Conservation (phyloP, 2,888 invertebrate species). For the Pristionchus japonicus region DNA sequence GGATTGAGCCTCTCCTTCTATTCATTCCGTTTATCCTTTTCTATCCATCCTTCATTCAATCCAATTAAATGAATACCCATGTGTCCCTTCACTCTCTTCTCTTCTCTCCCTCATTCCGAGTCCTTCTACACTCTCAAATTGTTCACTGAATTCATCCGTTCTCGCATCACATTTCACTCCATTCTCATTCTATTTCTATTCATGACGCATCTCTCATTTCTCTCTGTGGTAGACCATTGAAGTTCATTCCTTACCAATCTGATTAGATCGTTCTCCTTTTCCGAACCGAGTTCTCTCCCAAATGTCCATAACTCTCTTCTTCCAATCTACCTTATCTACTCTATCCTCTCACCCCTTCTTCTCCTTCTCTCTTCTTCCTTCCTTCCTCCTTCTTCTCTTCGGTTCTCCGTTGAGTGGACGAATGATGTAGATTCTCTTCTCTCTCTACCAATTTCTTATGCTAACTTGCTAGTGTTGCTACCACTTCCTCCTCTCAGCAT, state of each 20-base stretch:
- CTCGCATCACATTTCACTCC: background rate
- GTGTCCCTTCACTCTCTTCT: background rate
- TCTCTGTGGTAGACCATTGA: background rate
- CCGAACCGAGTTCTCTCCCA: background rate
- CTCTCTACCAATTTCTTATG: background rate
- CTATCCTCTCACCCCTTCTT: conserved; percentile 41
- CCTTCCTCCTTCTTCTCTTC: conserved; percentile 33
- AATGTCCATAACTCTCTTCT: background rate
- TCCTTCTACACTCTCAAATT: background rate
- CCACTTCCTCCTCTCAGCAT: background rate
- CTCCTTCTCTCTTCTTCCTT: conserved; percentile 30
- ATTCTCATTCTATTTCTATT: background rate
- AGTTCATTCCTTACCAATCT: background rate
- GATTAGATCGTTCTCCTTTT: background rate
- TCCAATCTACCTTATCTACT: conserved; percentile 37
- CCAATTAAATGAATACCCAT: conserved; percentile 20
- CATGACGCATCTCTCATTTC: background rate
- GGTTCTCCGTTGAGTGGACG: background rate
- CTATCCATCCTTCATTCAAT: conserved; percentile 5
- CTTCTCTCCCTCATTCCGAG: background rate
- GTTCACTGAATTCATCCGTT: background rate
- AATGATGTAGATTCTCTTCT: background rate
- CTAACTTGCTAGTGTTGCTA: background rate
- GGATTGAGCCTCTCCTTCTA: background rate
- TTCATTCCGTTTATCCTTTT: conserved; percentile 36